Evolutionary conservation across 2,113 vertebrate genomes (phyloP).

Genomic region (Corydoras maculifer): DNA sequence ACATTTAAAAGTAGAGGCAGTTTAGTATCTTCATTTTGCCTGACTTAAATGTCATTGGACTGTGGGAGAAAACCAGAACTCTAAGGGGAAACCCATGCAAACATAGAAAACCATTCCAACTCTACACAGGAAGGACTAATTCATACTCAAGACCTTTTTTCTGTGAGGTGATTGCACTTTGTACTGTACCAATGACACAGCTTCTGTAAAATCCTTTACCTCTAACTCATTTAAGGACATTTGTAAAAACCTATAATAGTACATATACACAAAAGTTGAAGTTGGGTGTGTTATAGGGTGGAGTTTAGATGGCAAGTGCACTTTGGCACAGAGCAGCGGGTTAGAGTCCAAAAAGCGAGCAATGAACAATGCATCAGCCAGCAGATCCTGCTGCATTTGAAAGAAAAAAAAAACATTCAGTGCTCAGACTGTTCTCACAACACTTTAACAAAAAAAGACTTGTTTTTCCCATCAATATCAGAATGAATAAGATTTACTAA

Average conservation of each 20-base stretch:
- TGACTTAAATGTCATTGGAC: no score
- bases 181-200: no score
- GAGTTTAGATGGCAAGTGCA: slow-evolving; percentile 30
- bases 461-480: slow-evolving; percentile 26
- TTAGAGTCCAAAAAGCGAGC: slow-evolving; percentile 39
- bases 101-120: no score
- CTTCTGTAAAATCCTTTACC: slow-evolving; percentile 1
- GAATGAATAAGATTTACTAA: slow-evolving; percentile 12
- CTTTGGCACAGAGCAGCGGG: slow-evolving; percentile 40
- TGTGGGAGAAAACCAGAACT: no score
- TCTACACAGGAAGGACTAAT: no score
- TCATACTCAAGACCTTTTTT: no score
- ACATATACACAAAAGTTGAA: slow-evolving; percentile 40
- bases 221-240: slow-evolving; percentile 23
- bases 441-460: slow-evolving; percentile 4
- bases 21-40: no score
- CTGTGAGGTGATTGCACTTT: no score
- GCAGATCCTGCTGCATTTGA: slow-evolving; percentile 36
- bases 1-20: no score
- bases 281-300: slow-evolving; percentile 33
- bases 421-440: slow-evolving; percentile 23
- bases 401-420: slow-evolving; percentile 33
- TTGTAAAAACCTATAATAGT: slow-evolving; percentile 26
- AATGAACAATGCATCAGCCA: slow-evolving; percentile 40
- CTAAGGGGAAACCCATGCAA: no score